Conservation (phyloP, 2,113 vertebrate species). For the Dunckerocampus dactyliophorus region DNA sequence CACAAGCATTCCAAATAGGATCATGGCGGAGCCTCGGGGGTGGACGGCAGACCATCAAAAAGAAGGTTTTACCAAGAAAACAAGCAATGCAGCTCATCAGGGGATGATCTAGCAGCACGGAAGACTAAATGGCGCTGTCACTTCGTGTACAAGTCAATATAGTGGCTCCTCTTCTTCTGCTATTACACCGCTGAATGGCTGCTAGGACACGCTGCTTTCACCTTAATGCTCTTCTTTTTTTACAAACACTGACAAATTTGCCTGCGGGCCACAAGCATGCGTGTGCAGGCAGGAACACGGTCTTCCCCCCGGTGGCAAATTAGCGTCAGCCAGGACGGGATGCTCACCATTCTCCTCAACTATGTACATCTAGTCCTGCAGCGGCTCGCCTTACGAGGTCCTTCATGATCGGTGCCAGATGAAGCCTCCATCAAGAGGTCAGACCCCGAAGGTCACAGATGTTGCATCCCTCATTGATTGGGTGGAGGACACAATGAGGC, state of each 20-base stretch:
- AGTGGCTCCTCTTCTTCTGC: not conserved
- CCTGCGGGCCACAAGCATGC: constrained; percentile 19
- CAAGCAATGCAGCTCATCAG: constrained; percentile 25
- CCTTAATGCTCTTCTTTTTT: constrained; percentile 32
- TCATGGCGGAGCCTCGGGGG: constrained; percentile 51
- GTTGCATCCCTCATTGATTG: constrained; percentile 25
- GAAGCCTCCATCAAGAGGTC: not conserved
- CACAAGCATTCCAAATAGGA: constrained; percentile 68
- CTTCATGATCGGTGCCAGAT: constrained; percentile 15
- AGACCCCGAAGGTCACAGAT: constrained; percentile 26
- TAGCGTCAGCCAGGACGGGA: constrained; percentile 44
- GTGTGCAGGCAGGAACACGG: constrained; percentile 26
- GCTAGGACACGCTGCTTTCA: constrained; percentile 41
- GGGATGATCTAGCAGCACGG: constrained; percentile 18
- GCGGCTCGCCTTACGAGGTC: constrained; percentile 16
- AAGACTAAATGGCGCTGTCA: constrained; percentile 10
- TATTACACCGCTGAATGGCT: constrained; percentile 5
- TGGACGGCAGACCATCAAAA: constrained; percentile 32
- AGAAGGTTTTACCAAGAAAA: constrained; percentile 32
- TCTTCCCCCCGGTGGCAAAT: constrained; percentile 62
- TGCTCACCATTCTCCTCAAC: constrained; percentile 22
- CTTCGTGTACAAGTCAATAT: constrained; percentile 1
- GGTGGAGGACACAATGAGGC: constrained; percentile 12
- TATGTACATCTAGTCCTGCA: constrained; percentile 21
- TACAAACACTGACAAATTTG: constrained; percentile 26